Evolutionary conservation across 2,888 invertebrate genomes (phyloP).

Genomic region (Ophion ventricosus): DNA sequence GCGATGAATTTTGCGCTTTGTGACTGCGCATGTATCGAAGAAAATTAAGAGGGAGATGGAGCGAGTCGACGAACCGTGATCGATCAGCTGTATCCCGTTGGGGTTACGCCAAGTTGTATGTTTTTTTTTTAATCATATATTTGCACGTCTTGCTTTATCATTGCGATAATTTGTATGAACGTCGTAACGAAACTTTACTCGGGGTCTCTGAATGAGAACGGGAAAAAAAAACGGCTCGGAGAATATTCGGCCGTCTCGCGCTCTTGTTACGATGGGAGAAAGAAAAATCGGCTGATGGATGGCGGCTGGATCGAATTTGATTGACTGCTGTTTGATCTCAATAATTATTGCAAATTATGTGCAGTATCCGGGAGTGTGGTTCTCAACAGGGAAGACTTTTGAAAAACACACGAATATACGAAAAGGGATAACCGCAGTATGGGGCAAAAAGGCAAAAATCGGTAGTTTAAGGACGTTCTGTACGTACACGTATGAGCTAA

Average conservation of each 20-base stretch:
- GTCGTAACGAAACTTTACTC: background rate
- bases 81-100: slow-evolving; percentile 14
- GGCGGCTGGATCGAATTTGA: background rate
- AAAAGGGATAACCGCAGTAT: too few species aligned
- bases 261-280: background rate
- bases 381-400: too few species aligned
- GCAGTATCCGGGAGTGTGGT: too few species aligned
- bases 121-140: background rate
- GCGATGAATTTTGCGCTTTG: background rate
- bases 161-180: background rate
- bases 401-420: too few species aligned
- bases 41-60: background rate
- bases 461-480: too few species aligned
- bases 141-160: background rate
- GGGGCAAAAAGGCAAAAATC: too few species aligned
- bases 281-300: background rate
- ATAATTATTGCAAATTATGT: too few species aligned
- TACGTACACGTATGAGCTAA: too few species aligned
- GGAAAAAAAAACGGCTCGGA: background rate
- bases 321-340: background rate
- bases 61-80: background rate
- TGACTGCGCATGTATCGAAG: background rate
- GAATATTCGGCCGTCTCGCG: background rate
- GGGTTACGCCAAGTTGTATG: slow-evolving; percentile 9
- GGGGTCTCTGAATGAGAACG: background rate